phyloP scores from a whole-genome alignment of 2,888 invertebrate genomes.

The Cephonodes hylas region DNA sequence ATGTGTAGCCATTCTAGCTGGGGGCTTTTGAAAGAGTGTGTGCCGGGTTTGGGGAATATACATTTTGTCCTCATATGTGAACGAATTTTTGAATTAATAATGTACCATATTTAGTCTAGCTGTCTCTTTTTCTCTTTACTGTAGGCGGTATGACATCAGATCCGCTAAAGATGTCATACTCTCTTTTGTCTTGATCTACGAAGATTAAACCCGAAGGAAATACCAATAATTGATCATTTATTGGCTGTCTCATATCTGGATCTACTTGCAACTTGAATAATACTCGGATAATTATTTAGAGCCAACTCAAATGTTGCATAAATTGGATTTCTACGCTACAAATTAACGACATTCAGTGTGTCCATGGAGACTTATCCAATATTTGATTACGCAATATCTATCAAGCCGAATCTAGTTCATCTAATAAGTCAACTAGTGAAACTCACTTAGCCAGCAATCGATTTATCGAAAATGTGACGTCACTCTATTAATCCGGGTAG shows the following conservation, averaged over 20 bases:
- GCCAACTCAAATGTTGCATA: background rate
- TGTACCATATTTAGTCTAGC: background rate
- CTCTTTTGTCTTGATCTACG: background rate
- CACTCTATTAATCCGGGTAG: background rate
- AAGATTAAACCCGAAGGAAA: background rate
- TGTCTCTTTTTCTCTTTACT: background rate
- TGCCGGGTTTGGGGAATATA: background rate
- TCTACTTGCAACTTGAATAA: background rate
- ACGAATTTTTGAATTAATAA: background rate
- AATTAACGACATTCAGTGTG: background rate
- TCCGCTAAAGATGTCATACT: background rate
- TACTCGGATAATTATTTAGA: background rate
- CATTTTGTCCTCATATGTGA: background rate
- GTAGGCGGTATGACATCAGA: background rate
- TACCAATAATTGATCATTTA: background rate
- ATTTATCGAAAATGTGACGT: background rate
- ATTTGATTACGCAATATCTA: background rate
- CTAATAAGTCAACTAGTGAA: background rate
- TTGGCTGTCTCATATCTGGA: too few species aligned
- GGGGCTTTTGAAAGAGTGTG: background rate
- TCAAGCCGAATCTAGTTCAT: background rate
- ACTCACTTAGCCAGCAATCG: background rate
- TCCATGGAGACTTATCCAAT: background rate
- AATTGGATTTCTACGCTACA: background rate
- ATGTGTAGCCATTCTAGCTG: conserved; percentile 11